Conservation (phyloP, 2,797 vertebrate species). For the Podarcis lilfordi region DNA sequence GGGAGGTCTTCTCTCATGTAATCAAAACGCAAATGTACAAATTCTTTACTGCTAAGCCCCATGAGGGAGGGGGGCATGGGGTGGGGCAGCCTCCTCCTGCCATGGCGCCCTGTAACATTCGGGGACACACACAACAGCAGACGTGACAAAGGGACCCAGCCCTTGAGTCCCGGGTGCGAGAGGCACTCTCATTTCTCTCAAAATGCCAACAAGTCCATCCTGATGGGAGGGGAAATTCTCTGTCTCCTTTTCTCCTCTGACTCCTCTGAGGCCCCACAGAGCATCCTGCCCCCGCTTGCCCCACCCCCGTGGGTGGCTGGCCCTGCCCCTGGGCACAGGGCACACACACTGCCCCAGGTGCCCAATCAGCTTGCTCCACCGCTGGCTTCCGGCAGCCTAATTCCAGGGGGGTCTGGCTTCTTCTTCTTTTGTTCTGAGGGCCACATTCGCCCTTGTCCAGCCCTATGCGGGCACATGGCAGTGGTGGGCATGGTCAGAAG, state of each 20-base stretch:
- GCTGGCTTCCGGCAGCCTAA: no score
- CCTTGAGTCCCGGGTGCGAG: neutral
- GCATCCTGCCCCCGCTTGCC: no score
- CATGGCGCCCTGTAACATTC: neutral
- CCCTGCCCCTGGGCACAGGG: no score
- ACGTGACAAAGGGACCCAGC: slow-evolving; percentile 12
- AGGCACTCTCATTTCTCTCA: slow-evolving; percentile 6
- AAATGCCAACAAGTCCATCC: slow-evolving; percentile 6
- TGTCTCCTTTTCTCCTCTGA: no score
- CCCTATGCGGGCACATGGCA: no score
- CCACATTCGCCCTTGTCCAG: no score
- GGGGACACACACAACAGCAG: neutral
- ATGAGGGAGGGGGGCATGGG: neutral
- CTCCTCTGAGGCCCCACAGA: no score
- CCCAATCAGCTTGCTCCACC: no score
- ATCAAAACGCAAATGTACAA: slow-evolving; percentile 60
- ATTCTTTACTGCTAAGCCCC: slow-evolving; percentile 42
- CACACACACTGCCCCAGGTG: fast-evolving
- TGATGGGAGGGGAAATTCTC: neutral
- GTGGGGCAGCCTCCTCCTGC: neutral
- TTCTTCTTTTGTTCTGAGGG: no score
- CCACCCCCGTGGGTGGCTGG: fast-evolving
- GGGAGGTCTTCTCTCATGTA: slow-evolving; percentile 64
- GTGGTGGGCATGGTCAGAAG: no score
- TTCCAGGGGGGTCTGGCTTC: no score